Base-by-base conservation (phyloP, 2,888 invertebrate species). In the Agriopis aurantiaria region DNA sequence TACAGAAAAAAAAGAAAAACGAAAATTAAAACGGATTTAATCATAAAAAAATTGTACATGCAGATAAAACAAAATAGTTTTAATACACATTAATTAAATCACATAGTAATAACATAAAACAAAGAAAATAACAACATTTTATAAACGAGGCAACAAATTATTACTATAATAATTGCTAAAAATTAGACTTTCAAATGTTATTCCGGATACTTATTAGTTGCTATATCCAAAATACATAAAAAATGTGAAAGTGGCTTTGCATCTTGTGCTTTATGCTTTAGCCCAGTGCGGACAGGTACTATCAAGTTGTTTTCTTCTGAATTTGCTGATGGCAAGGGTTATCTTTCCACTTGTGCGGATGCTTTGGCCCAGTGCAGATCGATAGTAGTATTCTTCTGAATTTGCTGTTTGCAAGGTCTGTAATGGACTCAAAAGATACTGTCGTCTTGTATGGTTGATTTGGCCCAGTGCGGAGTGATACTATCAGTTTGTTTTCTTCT, bases 121-220 rank as follows among this genome's bases (percentile, higher is more conserved):
- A 71, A 75, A 64, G 53, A 53, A 69, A 73, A 72, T 74, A 77
- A 77, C 74, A 75, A 75, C 71, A 66, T 63, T 61, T 51, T 52
- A 67, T 53, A 64, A 71, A 76, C 68, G 65, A 72, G 49, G 49
- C 66, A 74, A 73, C 71, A 73, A 72, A 73, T 66, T n/a, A 73
- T 59, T 59, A 57, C 33, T 55, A 67, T 68, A 67, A 66, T 68
- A 67, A 66, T 72, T 55, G 71, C 73, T 68, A 75, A 75, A 68
- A 64, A 41, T 58, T 51, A n/a, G 23, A 61, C 53, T 68, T 33
- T 46, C 49, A 53, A 56, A 41, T 48, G 1, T 33, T 40, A 14
- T 45, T 58, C 12, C 23, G 11, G 23, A 33, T 23, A 3, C 23
- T 48, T 48, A 33, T 48, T 46, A 51, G 1, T 48, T 48, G 14